Evolutionary conservation across 2,888 invertebrate species (phyloP), one percentile per base, ranked within the genome.

Genomic region (Orthosia cruda): DNA sequence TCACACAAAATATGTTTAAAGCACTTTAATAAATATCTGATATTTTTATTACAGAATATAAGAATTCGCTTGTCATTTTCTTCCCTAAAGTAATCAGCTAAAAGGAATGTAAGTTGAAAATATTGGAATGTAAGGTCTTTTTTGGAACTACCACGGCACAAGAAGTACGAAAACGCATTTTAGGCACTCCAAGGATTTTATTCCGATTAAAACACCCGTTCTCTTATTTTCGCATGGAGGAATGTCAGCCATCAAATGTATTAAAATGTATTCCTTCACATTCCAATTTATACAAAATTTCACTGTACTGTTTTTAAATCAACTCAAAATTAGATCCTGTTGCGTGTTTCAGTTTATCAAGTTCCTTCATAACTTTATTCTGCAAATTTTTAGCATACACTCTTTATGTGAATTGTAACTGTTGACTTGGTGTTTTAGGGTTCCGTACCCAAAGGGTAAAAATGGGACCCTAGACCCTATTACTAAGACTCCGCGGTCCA

Each of bases 21-120:
- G 26, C 18, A 18, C 58, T 32, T 58, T 58, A 58, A 18, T 58
- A 58, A 32, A 32, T 58, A 5, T 58, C 58, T 11, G 12, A 58
- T 32, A 32, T 32, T 58, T 32, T 58, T 58, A 58, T 58, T 58
- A 58, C 58, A 58, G 32, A 58, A 58, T 58, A 58, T 32, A 58
- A 58, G 58, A 58, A 58, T 58, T 58, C 16, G 32, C 58, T 58
- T 32, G 32, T 58, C 32, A 58, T 58, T 12, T 32, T 58, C 58
- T 58, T 58, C 32, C 18, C 58, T 32, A 58, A 32, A 58, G 58
- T 32, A 58, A 32, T 18, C 58, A 58, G 58, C 32, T 58, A 58
- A 23, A 58, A 58, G 18, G 32, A 58, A 32, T n/a, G n/a, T n/a
- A 23, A 16, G 23, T 55, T 23, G 55, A 23, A 55, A 55, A n/a